A percentile compares a stretch with the other conserved stretches of the same genome.
Conservation (phyloP, 1,140 invertebrate species). For the Pseudomyrmex dendroicus region DNA sequence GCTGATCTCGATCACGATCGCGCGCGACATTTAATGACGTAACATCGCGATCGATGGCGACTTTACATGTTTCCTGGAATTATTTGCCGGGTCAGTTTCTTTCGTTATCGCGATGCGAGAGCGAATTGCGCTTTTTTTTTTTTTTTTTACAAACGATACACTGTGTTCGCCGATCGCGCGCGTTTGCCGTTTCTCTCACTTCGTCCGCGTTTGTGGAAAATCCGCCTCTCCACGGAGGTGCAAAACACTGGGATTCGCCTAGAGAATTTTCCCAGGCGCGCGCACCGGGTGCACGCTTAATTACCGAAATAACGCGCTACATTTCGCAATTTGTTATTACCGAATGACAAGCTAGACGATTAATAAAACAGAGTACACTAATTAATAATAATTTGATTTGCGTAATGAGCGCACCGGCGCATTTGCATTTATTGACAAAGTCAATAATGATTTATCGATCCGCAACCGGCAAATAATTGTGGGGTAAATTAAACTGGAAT, state of each 20-base stretch:
- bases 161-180: background rate
- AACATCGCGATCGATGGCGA: constrained; percentile 37
- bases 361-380: constrained; percentile 61
- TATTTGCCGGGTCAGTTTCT: background rate
- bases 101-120: background rate
- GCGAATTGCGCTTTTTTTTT: background rate
- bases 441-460: constrained; percentile 62
- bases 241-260: background rate
- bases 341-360: constrained; percentile 60
- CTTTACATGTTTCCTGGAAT: constrained; percentile 23
- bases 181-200: background rate
- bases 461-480: constrained; percentile 58
- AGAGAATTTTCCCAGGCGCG: constrained; percentile 40
- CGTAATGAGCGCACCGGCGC: constrained; percentile 59
- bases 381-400: constrained; percentile 63
- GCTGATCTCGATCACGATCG: constrained; percentile 18
- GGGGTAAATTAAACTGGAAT: constrained; percentile 58
- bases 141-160: background rate
- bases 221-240: background rate
- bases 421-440: constrained; percentile 62
- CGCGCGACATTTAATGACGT: constrained; percentile 34
- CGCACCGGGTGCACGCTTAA: constrained; percentile 41
- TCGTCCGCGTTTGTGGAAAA: background rate
- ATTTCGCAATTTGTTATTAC: constrained; percentile 60
- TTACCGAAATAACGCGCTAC: constrained; percentile 60